Conservation (phyloP, 1,140 invertebrate genomes). For the Lasaia peninsularis region DNA sequence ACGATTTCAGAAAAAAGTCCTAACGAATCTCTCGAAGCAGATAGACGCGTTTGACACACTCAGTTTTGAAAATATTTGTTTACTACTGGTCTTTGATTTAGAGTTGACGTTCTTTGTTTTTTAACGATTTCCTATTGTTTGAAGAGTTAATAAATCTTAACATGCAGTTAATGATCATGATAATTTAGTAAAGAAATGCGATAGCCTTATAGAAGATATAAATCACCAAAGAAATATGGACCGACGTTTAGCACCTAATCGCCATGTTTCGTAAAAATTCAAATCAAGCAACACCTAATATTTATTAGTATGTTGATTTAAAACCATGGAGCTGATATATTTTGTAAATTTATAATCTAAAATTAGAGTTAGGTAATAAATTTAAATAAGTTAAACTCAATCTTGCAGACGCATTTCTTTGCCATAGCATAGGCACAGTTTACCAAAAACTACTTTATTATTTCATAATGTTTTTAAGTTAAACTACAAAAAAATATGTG, state of each 20-base stretch:
- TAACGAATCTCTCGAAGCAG: slow-evolving; percentile 23
- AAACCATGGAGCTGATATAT: neutral
- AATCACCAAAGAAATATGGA: neutral
- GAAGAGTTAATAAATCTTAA: slow-evolving; percentile 9
- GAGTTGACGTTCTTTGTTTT: slow-evolving; percentile 28
- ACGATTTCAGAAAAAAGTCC: slow-evolving; percentile 26
- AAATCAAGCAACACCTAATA: neutral
- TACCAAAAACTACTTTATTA: too few relatives aligned
- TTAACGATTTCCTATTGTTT: slow-evolving; percentile 12
- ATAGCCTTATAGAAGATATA: slow-evolving; percentile 5
- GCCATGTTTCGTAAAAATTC: neutral
- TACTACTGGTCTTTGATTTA: slow-evolving; percentile 62
- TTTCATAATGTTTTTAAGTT: too few relatives aligned
- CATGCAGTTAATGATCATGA: neutral
- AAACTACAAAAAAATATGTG: too few relatives aligned
- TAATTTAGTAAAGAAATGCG: slow-evolving; percentile 8
- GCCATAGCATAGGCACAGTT: too few relatives aligned
- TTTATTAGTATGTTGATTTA: neutral
- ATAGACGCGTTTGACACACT: slow-evolving; percentile 21
- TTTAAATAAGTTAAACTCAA: too few relatives aligned
- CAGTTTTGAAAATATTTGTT: slow-evolving; percentile 60
- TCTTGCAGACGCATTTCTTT: too few relatives aligned
- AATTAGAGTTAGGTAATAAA: too few relatives aligned
- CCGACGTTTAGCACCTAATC: neutral
- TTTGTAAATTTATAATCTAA: too few relatives aligned